Percentiles rank a stretch among this genome's conserved stretches.
Evolutionary conservation across 2,113 vertebrate genomes (phyloP).

Genomic region (Apus apus): DNA sequence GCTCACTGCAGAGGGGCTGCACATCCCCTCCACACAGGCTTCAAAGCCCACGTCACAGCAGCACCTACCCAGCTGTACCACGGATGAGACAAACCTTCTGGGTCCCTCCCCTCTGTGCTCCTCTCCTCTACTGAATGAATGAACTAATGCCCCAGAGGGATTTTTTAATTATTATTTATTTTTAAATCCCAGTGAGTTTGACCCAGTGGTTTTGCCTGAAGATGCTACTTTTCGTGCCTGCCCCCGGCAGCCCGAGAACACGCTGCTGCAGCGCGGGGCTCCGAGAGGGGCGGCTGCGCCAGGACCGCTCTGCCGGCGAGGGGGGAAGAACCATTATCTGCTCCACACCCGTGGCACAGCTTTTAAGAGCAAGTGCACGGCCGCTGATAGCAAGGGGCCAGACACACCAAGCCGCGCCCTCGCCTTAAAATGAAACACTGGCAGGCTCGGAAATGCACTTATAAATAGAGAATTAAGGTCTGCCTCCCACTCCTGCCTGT

Average conservation of each 20-base stretch:
- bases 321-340: conserved; percentile 19
- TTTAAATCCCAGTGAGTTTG: background rate
- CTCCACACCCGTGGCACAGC: background rate
- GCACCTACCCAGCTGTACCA: background rate
- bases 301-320: background rate
- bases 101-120: background rate
- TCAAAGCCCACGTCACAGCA: background rate
- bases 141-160: background rate
- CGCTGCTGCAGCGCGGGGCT: background rate
- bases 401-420: background rate
- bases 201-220: background rate
- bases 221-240: background rate
- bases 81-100: fast-evolving
- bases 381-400: conserved; percentile 23
- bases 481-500: background rate
- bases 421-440: background rate
- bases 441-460: background rate
- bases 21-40: fast-evolving
- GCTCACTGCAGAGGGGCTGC: background rate
- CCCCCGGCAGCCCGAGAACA: background rate
- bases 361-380: background rate
- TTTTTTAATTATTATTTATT: background rate
- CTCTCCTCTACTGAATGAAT: background rate
- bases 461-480: background rate
- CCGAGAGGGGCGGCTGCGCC: background rate